Conservation (phyloP, 1,140 invertebrate species). For the Drosophila ogumai region DNA sequence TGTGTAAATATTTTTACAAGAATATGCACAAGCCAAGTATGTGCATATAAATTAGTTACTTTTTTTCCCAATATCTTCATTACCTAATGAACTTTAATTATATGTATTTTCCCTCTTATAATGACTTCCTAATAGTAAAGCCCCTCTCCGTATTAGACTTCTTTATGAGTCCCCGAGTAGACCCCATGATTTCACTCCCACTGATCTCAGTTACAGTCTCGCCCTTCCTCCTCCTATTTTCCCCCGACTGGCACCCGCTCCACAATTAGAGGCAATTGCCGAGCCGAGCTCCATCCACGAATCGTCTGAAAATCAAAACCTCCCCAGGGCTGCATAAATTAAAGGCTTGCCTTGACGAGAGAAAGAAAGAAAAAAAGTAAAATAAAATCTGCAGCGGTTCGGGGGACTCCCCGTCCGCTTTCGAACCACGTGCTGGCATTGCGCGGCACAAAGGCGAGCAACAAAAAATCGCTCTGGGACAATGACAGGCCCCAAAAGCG, state of each 20-base stretch:
- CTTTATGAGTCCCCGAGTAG: slow-evolving; percentile 7
- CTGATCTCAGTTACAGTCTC: slow-evolving; percentile 53
- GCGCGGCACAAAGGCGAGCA: slow-evolving; percentile 42
- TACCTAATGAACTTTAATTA: background rate
- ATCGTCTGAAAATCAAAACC: slow-evolving; percentile 67
- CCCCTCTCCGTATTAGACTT: background rate
- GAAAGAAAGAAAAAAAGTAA: slow-evolving; percentile 27
- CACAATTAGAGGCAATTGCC: slow-evolving; percentile 60
- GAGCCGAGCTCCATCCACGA: slow-evolving; percentile 22
- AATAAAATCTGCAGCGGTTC: slow-evolving; percentile 43
- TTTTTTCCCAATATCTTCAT: background rate
- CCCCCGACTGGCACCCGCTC: slow-evolving; percentile 12
- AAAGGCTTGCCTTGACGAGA: slow-evolving; percentile 66
- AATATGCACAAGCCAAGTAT: no score
- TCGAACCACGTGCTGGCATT: slow-evolving; percentile 35
- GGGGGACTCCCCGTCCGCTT: slow-evolving; percentile 8
- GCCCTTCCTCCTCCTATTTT: slow-evolving; percentile 5
- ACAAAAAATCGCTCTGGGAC: slow-evolving; percentile 81
- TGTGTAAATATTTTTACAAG: no score
- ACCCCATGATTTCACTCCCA: slow-evolving; percentile 28
- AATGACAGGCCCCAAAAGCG: slow-evolving; percentile 58
- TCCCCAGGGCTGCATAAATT: slow-evolving; percentile 83
- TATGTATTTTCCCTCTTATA: background rate
- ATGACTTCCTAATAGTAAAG: background rate
- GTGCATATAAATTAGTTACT: no score